These are phyloP conservation scores for Nematolebias whitei DNA, from an alignment of 2,113 vertebrate species.

Conservation along the genomic window DNA sequence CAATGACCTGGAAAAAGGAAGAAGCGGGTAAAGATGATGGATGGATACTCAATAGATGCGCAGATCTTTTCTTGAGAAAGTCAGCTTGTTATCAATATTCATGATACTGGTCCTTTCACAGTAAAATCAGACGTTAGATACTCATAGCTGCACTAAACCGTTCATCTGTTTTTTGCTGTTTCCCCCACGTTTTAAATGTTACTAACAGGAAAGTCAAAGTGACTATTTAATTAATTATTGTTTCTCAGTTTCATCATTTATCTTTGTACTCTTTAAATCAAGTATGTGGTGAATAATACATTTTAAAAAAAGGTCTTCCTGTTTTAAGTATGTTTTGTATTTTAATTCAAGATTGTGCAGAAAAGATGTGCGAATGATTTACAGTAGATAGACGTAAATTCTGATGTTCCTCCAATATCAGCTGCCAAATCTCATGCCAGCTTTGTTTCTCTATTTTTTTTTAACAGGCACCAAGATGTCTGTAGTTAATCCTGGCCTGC, in stretches of 20 bases:
- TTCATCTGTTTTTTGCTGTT: slow-evolving; percentile 9
- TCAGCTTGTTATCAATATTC: not conserved
- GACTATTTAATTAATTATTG: not conserved
- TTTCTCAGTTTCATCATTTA: not conserved
- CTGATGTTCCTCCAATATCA: slow-evolving; percentile 38
- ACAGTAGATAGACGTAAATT: slow-evolving; percentile 26
- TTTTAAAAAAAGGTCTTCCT: not conserved
- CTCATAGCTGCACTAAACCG: not conserved
- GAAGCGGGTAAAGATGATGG: too few relatives aligned
- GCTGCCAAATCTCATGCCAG: slow-evolving; percentile 34
- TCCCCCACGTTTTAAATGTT: not conserved
- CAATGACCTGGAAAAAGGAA: too few relatives aligned
- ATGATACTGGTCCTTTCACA: not conserved
- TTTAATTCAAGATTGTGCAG: not conserved
- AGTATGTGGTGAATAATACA: not conserved
- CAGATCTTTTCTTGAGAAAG: not conserved
- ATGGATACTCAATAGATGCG: too few relatives aligned
- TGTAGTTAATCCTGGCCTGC: slow-evolving; percentile 33
- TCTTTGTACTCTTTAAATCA: not conserved
- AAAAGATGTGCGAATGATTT: slow-evolving; percentile 1
- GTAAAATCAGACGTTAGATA: not conserved
- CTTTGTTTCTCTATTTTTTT: slow-evolving; percentile 12
- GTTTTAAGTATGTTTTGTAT: not conserved
- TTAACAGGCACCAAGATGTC: slow-evolving; percentile 28
- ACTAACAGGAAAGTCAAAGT: not conserved